These are phyloP conservation scores for Cyanistes caeruleus DNA, from an alignment of 2,113 vertebrate species.

Conservation along the genomic window DNA sequence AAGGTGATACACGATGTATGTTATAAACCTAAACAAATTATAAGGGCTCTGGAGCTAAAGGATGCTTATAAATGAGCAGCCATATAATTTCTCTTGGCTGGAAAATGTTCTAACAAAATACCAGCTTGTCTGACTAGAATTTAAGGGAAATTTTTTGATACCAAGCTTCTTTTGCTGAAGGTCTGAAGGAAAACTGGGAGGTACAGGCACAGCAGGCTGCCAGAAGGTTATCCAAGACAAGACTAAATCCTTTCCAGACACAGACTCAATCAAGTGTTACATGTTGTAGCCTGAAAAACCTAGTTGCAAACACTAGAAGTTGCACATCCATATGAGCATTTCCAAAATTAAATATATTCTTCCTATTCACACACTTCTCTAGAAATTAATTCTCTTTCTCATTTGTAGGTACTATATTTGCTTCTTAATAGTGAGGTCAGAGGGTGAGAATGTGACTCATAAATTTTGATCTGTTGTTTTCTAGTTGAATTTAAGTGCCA, in stretches of 20 bases:
- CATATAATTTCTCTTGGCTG: not conserved
- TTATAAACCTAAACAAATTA: not conserved
- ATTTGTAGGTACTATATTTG: not conserved
- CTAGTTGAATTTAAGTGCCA: not conserved
- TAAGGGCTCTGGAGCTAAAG: not conserved
- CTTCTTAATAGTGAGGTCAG: not conserved
- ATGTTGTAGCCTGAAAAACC: not conserved
- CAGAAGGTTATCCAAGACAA: not conserved
- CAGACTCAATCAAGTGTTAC: not conserved
- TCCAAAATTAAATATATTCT: not conserved
- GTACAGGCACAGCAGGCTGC: not conserved
- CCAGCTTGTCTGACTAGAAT: not conserved
- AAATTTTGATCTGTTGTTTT: not conserved
- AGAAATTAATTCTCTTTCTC: not conserved
- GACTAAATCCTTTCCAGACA: constrained; percentile 28
- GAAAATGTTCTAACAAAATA: not conserved
- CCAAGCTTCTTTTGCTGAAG: not conserved
- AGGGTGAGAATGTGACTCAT: not conserved
- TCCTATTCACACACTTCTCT: not conserved
- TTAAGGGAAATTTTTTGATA: not conserved
- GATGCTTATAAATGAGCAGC: not conserved
- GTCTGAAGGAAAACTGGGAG: not conserved
- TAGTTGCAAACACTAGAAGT: constrained; percentile 22
- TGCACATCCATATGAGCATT: not conserved
- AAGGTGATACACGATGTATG: not conserved